Evolutionary conservation across 2,113 vertebrate genomes (phyloP).

Genomic region (Gallinago undulata): DNA sequence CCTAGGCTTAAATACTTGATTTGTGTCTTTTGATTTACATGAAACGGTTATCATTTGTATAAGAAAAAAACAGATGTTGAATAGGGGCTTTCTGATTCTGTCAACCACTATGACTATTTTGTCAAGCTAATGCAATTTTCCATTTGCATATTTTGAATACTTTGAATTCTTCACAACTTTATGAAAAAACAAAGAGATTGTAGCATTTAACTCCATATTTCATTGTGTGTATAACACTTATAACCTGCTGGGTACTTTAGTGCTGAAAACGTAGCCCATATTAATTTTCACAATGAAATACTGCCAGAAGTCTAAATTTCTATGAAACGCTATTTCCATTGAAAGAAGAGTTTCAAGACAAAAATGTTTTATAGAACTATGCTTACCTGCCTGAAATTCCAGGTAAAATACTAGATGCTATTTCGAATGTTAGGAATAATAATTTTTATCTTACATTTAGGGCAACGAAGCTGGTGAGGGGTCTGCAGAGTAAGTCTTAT

Average conservation of each 20-base stretch:
- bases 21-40: not conserved
- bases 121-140: not conserved
- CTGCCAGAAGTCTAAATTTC: not conserved
- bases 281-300: accelerated
- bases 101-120: not conserved
- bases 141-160: not conserved
- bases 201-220: not conserved
- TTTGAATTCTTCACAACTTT: not conserved
- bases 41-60: not conserved
- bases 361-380: not conserved
- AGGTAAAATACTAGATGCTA: not conserved
- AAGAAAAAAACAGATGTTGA: not conserved
- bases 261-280: not conserved
- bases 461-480: too few species aligned
- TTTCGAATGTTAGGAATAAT: not conserved
- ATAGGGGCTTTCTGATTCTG: not conserved
- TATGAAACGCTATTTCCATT: not conserved
- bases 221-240: not conserved
- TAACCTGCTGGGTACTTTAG: not conserved
- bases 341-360: slow-evolving; percentile 21
- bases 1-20: not conserved
- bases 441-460: not conserved
- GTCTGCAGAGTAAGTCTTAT: too few species aligned
- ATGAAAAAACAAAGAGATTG: not conserved
- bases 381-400: not conserved